Evolutionary conservation across 2,113 vertebrate species (phyloP).

Genomic region (Pygoscelis antarcticus): DNA sequence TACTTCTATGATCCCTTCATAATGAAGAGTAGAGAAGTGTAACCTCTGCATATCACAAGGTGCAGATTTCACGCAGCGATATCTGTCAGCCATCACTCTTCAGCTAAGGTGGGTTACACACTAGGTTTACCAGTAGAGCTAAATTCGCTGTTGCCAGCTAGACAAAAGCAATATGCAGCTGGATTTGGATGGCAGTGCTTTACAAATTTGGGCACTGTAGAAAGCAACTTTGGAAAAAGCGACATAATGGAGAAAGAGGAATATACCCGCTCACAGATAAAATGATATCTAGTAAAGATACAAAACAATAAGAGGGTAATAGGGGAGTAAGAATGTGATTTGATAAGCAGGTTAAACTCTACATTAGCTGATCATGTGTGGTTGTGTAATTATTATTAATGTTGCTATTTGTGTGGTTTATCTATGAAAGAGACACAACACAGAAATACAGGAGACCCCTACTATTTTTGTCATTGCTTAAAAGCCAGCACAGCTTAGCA

Average conservation of each 20-base stretch:
- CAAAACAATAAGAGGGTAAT: neutral
- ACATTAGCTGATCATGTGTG: neutral
- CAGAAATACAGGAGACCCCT: neutral
- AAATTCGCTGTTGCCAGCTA: neutral
- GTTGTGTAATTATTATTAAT: neutral
- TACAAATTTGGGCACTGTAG: neutral
- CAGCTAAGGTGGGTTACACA: neutral
- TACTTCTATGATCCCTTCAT: neutral
- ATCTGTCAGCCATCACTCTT: neutral
- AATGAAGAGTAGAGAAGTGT: neutral
- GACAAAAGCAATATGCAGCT: neutral
- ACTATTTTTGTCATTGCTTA: neutral
- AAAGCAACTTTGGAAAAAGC: neutral
- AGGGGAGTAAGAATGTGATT: neutral
- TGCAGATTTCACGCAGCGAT: neutral
- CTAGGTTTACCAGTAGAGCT: neutral
- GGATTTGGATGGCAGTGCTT: neutral
- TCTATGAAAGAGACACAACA: neutral
- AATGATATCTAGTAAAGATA: neutral
- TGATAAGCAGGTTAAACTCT: neutral
- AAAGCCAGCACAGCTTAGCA: neutral
- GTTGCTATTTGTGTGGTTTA: neutral
- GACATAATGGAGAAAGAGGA: neutral
- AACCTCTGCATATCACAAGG: too few relatives aligned
- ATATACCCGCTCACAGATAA: accelerated